A percentile compares a stretch with the other conserved stretches of the same genome.
Conservation (phyloP, 1,140 invertebrate genomes). For the Aleiodes sp. region DNA sequence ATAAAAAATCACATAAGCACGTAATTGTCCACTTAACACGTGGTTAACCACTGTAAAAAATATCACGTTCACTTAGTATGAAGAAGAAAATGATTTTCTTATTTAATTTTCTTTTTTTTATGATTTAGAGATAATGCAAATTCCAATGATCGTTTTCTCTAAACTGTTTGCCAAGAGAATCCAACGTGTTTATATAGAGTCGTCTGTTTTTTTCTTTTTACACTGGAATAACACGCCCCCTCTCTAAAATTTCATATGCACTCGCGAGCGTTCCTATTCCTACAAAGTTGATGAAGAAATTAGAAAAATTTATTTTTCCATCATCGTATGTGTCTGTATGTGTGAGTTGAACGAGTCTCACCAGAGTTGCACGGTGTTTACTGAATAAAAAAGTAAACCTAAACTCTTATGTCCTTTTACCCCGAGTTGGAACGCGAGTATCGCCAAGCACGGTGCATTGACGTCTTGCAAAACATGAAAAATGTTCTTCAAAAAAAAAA, state of each 20-base stretch:
- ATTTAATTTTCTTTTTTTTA: constrained; percentile 8
- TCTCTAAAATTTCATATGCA: no score
- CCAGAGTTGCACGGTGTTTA: neutral
- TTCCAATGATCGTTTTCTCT: neutral
- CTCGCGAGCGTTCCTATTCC: no score
- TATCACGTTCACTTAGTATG: neutral
- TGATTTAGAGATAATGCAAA: neutral
- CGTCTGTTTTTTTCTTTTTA: neutral
- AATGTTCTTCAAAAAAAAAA: no score
- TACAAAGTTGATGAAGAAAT: neutral
- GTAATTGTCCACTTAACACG: constrained; percentile 27
- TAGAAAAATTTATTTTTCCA: neutral
- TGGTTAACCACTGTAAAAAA: constrained; percentile 8
- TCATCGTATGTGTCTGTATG: no score
- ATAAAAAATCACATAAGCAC: neutral
- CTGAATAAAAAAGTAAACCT: neutral
- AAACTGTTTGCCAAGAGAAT: neutral
- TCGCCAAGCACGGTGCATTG: constrained; percentile 27
- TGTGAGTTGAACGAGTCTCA: constrained; percentile 1
- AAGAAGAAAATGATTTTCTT: constrained; percentile 17
- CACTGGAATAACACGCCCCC: neutral
- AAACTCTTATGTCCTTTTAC: constrained; percentile 21
- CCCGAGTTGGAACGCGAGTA: constrained; percentile 5
- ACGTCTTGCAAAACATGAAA: constrained; percentile 4
- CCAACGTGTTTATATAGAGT: neutral